Conservation (phyloP, 2,888 invertebrate species). For the Adelphocoris suturalis region DNA sequence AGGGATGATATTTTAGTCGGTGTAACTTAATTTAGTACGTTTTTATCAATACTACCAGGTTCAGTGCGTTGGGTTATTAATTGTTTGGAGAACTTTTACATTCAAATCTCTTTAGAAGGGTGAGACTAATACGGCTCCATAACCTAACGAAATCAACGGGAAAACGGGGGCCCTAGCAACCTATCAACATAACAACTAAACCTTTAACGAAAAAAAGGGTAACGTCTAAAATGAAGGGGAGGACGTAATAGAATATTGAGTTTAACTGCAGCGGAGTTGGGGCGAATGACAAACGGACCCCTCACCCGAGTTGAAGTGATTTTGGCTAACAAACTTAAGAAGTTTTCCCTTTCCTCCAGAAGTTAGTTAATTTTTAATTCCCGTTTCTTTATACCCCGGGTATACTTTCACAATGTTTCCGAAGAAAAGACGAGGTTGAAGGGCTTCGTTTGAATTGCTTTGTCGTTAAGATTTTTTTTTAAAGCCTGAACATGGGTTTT, state of each 20-base stretch:
- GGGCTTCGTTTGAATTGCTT: conserved; percentile 55
- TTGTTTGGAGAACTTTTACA: too few relatives aligned
- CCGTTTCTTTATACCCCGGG: conserved; percentile 55
- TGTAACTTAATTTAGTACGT: too few relatives aligned
- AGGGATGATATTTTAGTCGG: too few relatives aligned
- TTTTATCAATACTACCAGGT: too few relatives aligned
- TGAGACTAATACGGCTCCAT: background rate
- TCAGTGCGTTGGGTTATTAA: too few relatives aligned
- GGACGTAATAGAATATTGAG: conserved; percentile 60
- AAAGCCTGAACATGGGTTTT: background rate
- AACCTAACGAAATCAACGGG: background rate
- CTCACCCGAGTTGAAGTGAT: conserved; percentile 65
- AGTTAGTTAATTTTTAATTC: conserved; percentile 69
- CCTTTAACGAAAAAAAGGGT: background rate
- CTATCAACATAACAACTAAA: conserved; percentile 3
- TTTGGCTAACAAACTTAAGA: conserved; percentile 66
- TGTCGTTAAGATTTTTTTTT: conserved; percentile 51
- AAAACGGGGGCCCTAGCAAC: background rate
- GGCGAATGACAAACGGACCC: conserved; percentile 65
- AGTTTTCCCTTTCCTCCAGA: conserved; percentile 59
- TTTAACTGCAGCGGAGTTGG: conserved; percentile 64
- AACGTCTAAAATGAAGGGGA: conserved; percentile 25
- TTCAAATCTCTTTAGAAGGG: background rate
- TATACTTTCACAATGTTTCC: conserved; percentile 52
- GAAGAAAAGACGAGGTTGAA: conserved; percentile 44